Base-by-base conservation (phyloP, 2,888 invertebrate species). In the Drosophila pseudotalamancana region DNA sequence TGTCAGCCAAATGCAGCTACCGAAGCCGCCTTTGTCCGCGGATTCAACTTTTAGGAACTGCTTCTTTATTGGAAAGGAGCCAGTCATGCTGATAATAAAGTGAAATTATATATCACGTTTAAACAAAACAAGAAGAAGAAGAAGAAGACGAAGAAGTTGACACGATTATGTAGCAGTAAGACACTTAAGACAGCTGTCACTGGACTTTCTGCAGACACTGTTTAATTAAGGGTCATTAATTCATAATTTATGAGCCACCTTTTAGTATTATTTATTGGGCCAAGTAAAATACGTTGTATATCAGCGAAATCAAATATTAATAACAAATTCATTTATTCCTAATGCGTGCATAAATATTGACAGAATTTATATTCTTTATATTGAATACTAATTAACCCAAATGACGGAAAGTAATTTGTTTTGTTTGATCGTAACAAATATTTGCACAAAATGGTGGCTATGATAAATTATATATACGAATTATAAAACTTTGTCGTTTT, bases 241-340 rank as follows among this genome's bases (percentile, higher is more conserved):
- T 64, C 49, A 34, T 65, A 56, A 85, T 78, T 85, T 82, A 82
- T 78, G 46, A 32, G 42, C 37, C 42, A 18, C 16, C n/a, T 4
- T n/a, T 27, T 25, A 25, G 25, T 25, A n/a, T 43, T 27, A 43
- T 43, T 43, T 43, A 43, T 43, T 18, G 16, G 6, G 11, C 8
- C 29, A 29, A n/a, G n/a, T n/a, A n/a, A n/a, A n/a, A n/a, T 8
- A 6, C 43, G 29, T 43, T 43, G n/a, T n/a, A n/a, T 12, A 12
- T 43, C 39, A 34, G 40, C 43, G 53, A 74, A 68, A 43, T 53
- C 62, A 55, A 57, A 61, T 50, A 51, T 25, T 37, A 60, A 43
- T 46, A 46, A 45, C 40, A 34, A 39, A 27, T 61, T 29, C 35
- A 43, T 48, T 32, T 12, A 16, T 46, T 25, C 12, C 31, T 71